Evolutionary conservation across 2,797 vertebrate species (phyloP).

Genomic region (Nothura maculosa): DNA sequence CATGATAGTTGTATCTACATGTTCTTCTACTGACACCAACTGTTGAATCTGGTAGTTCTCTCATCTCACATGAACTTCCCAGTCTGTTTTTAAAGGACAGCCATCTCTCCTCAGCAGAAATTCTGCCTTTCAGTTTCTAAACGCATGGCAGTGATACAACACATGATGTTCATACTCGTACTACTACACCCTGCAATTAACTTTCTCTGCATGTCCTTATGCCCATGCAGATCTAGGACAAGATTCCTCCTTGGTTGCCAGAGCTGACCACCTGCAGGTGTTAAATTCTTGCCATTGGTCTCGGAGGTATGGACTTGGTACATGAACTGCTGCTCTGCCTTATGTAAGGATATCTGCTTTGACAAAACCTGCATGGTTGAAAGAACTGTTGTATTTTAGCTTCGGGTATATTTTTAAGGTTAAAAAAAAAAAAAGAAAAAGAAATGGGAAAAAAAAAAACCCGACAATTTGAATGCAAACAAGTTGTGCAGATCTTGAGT

Average conservation of each 20-base stretch:
- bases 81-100: not conserved
- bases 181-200: not conserved
- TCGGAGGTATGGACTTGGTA: not conserved
- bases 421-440: not conserved
- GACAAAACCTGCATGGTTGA: not conserved
- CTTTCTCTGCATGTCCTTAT: not conserved
- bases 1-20: not conserved
- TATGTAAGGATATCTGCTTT: not conserved
- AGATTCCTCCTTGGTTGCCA: not conserved
- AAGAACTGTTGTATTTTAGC: not conserved
- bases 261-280: not conserved
- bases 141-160: rapidly evolving
- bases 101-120: not conserved
- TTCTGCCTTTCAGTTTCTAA: not conserved
- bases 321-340: not conserved
- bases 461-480: not conserved
- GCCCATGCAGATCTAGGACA: not conserved
- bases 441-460: no score
- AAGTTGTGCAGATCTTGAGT: not conserved
- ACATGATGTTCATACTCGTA: not conserved
- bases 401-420: not conserved
- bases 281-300: not conserved
- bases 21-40: not conserved
- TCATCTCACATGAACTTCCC: not conserved
- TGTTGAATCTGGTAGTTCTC: not conserved